Evolutionary conservation across 2,888 invertebrate genomes (phyloP).

Genomic region (Caenorhabditis sp.): DNA sequence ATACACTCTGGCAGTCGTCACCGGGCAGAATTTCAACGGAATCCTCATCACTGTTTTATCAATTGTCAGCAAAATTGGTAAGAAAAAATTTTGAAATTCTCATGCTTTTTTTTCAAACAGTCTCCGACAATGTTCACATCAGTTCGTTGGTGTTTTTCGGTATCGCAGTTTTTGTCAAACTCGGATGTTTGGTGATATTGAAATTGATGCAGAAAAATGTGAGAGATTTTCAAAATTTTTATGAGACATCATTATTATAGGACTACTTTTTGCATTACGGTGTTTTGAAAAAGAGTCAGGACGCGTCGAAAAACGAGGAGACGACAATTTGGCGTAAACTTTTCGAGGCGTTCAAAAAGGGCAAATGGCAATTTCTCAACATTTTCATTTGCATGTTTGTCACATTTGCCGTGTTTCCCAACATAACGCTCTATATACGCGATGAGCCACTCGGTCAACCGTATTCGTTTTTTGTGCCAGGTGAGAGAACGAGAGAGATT

Average conservation of each 20-base stretch:
- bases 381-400: conserved; percentile 92
- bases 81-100: neutral
- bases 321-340: neutral
- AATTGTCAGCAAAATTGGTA: conserved; percentile 54
- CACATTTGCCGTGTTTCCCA: conserved; percentile 87
- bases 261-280: neutral
- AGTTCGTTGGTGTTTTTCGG: conserved; percentile 94
- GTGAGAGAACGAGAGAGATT: conserved; percentile 1
- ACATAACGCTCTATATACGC: conserved; percentile 75
- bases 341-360: neutral
- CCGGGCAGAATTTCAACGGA: conserved; percentile 74
- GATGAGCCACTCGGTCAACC: neutral
- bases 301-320: no score
- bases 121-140: conserved; percentile 10
- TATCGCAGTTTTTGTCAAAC: conserved; percentile 76
- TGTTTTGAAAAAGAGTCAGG: neutral
- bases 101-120: conserved; percentile 12
- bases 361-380: conserved; percentile 81
- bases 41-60: conserved; percentile 68
- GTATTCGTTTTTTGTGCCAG: conserved; percentile 35
- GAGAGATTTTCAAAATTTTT: no score
- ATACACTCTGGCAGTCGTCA: conserved; percentile 86
- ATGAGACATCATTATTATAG: no score
- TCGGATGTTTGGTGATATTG: conserved; percentile 7
- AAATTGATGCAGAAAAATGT: neutral